Base-by-base conservation (phyloP, 2,888 invertebrate genomes). In the Tortricodes alternella region DNA sequence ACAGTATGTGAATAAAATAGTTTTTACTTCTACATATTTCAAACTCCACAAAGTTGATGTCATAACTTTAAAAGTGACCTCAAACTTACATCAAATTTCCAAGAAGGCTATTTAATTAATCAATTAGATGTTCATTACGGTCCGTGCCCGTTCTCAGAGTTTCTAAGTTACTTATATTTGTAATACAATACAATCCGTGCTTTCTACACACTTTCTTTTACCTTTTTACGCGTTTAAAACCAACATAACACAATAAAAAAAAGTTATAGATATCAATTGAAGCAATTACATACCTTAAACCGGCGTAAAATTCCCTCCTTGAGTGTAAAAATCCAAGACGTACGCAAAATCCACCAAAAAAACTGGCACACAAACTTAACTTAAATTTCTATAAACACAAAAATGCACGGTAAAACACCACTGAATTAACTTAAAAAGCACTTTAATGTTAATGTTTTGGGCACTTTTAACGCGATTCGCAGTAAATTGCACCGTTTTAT, bases 401-500 rank as follows among this genome's bases (percentile, higher is more conserved):
- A 52, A 39, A 53, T 57, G 59, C 61, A 58, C 41, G 32, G 1
- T 2, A 55, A 56, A 63, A 58, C 56, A 48, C 21, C 50, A 60
- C 55, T 53, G 48, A 44, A 43, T 61, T 63, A 19, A 38, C 51
- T 60, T 53, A 61, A 58, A 29, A 56, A 38, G 43, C 59, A 63
- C 49, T 49, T 16, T 21, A 37, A 21, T 21, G 2, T 35, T 60
- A 53, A 61, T 44, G 59, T 61, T 52, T 59, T 60, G 68, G 53
- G 62, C 70, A 71, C 65, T 70, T 64, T 62, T 68, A 62, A 61
- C 62, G 52, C 64, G 62, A 70, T 76, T 61, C 50, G 21, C 49
- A 53, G 52, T 59, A 68, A 68, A 70, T 72, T 69, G 65, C 66
- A 64, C n/a, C n/a, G n/a, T n/a, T 63, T 66, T 67, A 67, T 67